Base-by-base conservation (phyloP, 2,888 invertebrate genomes). In the Serrognathus titanus region DNA sequence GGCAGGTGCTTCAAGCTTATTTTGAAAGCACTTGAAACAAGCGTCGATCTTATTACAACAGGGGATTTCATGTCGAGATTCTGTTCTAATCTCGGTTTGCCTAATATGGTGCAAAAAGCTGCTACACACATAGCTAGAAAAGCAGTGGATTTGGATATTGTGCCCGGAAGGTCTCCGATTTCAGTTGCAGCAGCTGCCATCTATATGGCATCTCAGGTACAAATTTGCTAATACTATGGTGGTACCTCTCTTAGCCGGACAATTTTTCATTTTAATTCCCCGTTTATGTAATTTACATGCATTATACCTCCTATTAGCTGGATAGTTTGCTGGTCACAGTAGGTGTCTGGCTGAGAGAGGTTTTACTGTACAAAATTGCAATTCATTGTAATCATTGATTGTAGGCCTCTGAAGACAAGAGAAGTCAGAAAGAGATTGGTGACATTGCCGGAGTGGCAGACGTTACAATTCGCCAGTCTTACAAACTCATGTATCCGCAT, bases 51-150 rank as follows among this genome's bases (percentile, higher is more conserved):
- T 20, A 98, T 99, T 57, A 99, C 97, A 0, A 98, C 97, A 0
- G 97, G 94, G 1, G 99, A 99, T 75, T 99, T 99, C 76, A 99
- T 99, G 98, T 97, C 96, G 24, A 84, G 94, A 65, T 99, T 99
- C 80, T 99, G 99, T 76, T 92, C 97, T 0, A 98, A 97, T 76
- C 82, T 99, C 66, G 90, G 88, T n/a, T 71, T 94, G 48, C 92
- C 97, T 0, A 92, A 91, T 68, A 89, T 89, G 77, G 93, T 94
- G 3, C 94, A 94, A 74, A 82, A 90, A 63, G 97, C 96, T 2
- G 99, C 99, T 0, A 97, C 97, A 0, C 90, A 95, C 71, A 99
- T 99, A 71, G 98, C 99, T 0, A 85, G 92, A 71, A 94, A 94
- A 73, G 98, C 98, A 2, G 96, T 96, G 0, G 97, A 99, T 72